A percentile compares a stretch with the other conserved stretches of the same genome.
phyloP scores from a whole-genome alignment of 1,140 invertebrate species.

The Brachionus koreanus region DNA sequence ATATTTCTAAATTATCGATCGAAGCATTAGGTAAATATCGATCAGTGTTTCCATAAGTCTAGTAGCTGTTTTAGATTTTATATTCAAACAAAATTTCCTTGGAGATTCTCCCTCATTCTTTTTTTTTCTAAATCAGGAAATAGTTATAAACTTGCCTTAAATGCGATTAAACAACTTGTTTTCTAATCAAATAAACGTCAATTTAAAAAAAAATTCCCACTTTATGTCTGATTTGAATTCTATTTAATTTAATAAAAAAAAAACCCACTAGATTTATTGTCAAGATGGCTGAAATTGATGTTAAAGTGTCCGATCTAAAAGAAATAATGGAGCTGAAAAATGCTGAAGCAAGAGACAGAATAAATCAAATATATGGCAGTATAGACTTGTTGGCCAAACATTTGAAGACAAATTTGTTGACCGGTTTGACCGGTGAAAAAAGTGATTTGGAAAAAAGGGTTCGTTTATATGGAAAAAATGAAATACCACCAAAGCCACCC shows the following conservation, averaged over 20 bases:
- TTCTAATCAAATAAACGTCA: background rate
- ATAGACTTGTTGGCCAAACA: background rate
- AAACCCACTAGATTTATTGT: background rate
- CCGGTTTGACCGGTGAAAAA: constrained; percentile 82
- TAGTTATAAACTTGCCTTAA: background rate
- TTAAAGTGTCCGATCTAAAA: background rate
- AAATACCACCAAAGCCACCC: constrained; percentile 96
- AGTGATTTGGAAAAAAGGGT: constrained; percentile 84
- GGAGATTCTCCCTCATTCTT: background rate
- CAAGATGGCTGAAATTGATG: background rate
- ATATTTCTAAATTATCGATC: background rate
- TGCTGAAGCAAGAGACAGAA: constrained; percentile 3
- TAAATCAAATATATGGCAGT: background rate
- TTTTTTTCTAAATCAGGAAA: background rate
- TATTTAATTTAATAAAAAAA: background rate
- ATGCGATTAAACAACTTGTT: background rate
- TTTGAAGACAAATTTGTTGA: background rate
- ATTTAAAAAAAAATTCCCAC: background rate
- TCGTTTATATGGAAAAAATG: constrained; percentile 91
- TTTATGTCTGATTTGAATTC: background rate
- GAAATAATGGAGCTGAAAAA: constrained; percentile 32
- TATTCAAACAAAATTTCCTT: background rate
- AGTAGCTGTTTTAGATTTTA: background rate
- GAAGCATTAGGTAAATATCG: background rate
- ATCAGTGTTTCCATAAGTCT: background rate